Evolutionary conservation across 2,888 invertebrate genomes (phyloP).

Genomic region (Ormyrus labotus): DNA sequence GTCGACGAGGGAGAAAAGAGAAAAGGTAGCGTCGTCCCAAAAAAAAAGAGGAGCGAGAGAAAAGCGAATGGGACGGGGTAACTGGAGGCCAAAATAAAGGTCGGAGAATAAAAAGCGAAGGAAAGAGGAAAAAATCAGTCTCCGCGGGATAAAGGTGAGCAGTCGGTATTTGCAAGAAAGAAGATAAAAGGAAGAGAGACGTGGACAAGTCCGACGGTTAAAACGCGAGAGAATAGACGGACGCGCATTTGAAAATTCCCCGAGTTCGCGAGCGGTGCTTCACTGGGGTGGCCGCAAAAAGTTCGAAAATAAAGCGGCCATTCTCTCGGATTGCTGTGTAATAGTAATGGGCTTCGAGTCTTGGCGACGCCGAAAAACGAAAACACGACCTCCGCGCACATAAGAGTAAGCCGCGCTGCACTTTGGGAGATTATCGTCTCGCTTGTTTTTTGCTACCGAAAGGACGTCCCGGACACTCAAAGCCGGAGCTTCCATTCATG

Average conservation of each 20-base stretch:
- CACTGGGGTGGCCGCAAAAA: neutral
- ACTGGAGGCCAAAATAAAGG: neutral
- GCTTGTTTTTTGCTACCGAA: neutral
- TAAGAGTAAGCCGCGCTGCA: neutral
- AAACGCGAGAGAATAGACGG: neutral
- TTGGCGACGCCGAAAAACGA: neutral
- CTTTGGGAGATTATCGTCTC: neutral
- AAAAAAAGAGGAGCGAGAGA: neutral
- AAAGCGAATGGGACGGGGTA: neutral
- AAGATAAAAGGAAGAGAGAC: neutral
- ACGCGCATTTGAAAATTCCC: slow-evolving; percentile 6
- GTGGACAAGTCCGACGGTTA: slow-evolving; percentile 6
- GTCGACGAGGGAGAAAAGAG: neutral
- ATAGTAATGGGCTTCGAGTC: neutral
- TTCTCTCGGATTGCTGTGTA: neutral
- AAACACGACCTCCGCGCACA: neutral
- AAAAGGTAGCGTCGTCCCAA: neutral
- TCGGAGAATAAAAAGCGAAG: neutral
- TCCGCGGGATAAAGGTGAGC: too few species aligned
- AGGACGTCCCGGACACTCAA: too few species aligned
- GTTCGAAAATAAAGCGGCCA: neutral
- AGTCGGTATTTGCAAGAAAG: too few species aligned
- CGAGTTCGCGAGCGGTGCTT: neutral
- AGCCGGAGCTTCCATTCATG: too few species aligned
- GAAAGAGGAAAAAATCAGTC: slow-evolving; percentile 1